phyloP scores from a whole-genome alignment of 1,140 invertebrate species.

The Drosophila fuyamai region DNA sequence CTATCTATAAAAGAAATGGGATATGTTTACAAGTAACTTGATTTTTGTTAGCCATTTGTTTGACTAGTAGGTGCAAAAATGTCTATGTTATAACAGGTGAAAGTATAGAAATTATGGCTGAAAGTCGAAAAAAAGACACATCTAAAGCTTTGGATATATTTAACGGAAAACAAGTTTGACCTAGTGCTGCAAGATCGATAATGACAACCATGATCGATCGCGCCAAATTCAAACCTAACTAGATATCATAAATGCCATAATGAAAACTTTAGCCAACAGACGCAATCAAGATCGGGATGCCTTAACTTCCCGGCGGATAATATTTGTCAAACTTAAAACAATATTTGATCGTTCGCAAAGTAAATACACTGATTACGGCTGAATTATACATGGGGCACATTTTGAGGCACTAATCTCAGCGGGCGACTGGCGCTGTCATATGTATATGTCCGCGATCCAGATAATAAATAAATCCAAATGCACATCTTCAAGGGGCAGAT shows the following conservation, averaged over 20 bases:
- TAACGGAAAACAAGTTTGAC: no score
- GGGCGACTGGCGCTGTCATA: conserved; percentile 31
- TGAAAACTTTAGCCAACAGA: neutral
- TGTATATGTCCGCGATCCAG: conserved; percentile 12
- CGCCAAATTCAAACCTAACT: conserved; percentile 2
- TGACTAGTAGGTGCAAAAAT: no score
- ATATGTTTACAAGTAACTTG: no score
- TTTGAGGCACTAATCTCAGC: conserved; percentile 57
- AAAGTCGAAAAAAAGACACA: no score
- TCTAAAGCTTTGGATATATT: no score
- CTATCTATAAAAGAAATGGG: no score
- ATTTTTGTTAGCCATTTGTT: neutral
- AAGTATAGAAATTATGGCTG: no score
- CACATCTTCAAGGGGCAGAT: conserved; percentile 50
- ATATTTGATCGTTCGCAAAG: conserved; percentile 51
- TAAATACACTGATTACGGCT: conserved; percentile 49
- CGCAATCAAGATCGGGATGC: conserved; percentile 13
- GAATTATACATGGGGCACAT: conserved; percentile 49
- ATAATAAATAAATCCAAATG: conserved; percentile 75
- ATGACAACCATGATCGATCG: no score
- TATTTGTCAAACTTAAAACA: conserved; percentile 2
- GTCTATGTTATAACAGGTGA: no score
- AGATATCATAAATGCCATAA: neutral
- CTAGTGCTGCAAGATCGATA: neutral
- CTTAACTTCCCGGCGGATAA: neutral